Evolutionary conservation across 2,113 vertebrate species (phyloP).

Genomic region (Syngnathus scovelli): DNA sequence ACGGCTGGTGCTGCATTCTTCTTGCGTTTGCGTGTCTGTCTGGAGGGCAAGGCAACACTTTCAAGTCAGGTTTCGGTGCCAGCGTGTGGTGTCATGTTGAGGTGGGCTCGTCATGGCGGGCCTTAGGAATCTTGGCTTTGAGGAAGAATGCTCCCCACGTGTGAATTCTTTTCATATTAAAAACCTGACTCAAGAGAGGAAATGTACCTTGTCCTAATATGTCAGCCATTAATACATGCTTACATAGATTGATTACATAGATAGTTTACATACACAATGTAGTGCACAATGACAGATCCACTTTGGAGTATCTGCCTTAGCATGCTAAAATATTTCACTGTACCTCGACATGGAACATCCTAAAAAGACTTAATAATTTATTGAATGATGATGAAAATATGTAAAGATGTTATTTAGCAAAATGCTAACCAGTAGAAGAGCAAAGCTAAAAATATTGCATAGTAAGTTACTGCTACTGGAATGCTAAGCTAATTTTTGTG

Average conservation of each 20-base stretch:
- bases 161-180: conserved; percentile 48
- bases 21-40: conserved; percentile 22
- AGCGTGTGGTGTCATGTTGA: conserved; percentile 31
- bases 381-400: neutral
- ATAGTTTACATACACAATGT: neutral
- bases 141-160: conserved; percentile 28
- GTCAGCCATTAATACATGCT: neutral
- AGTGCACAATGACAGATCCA: neutral
- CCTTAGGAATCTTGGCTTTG: conserved; percentile 35
- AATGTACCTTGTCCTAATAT: conserved; percentile 13
- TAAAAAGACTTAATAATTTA: neutral
- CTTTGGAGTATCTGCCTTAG: neutral
- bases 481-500: no score
- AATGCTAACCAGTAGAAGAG: neutral
- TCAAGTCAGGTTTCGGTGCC: conserved; percentile 37
- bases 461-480: no score
- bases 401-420: neutral
- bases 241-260: neutral
- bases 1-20: conserved; percentile 18
- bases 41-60: conserved; percentile 14
- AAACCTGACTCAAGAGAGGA: conserved; percentile 39
- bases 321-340: neutral
- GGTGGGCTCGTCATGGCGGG: conserved; percentile 18
- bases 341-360: neutral
- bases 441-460: no score